Evolutionary conservation across 2,888 invertebrate genomes (phyloP), one percentile per base, ranked within the genome.

Genomic region (Nipponacmea schrenckii): DNA sequence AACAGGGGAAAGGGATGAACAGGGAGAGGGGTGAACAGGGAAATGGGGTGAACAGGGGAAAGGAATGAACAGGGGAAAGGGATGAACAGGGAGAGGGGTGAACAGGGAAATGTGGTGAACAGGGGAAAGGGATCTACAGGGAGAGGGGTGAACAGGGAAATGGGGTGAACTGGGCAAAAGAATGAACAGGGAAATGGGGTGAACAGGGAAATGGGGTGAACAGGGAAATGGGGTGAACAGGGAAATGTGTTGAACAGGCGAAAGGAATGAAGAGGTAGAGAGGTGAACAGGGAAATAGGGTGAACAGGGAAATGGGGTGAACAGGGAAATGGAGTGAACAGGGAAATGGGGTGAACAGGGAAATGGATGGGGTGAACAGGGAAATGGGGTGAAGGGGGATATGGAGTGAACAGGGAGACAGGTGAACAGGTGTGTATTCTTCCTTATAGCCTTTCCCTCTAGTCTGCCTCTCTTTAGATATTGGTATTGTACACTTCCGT

Each of bases 141-240:
- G 26, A 44, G 46, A 56, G n/a, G n/a, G n/a, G n/a, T n/a, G n/a
- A n/a, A n/a, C n/a, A n/a, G n/a, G n/a, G 62, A 39, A 20, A 27
- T 45, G 48, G 46, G 64, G 64, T 46, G 26, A 27, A 26, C 46
- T n/a, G 46, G 44, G 26, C 20, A 27, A 56, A n/a, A n/a, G n/a
- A n/a, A n/a, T n/a, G n/a, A n/a, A n/a, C n/a, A n/a, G n/a, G n/a
- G 62, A 39, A 20, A 27, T 45, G 48, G 46, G 64, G 64, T 46
- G 26, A 27, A 26, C 46, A 26, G 46, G 44, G 26, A 44, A 27
- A 56, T n/a, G 27, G n/a, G n/a, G n/a, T n/a, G n/a, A n/a, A n/a
- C n/a, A n/a, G n/a, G n/a, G 62, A 39, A 20, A 27, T 45, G 48
- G 46, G 64, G 64, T 46, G 26, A 27, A 26, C 46, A 26, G 46